Conservation (phyloP, 2,888 invertebrate genomes). For the Drosophila neutralis region DNA sequence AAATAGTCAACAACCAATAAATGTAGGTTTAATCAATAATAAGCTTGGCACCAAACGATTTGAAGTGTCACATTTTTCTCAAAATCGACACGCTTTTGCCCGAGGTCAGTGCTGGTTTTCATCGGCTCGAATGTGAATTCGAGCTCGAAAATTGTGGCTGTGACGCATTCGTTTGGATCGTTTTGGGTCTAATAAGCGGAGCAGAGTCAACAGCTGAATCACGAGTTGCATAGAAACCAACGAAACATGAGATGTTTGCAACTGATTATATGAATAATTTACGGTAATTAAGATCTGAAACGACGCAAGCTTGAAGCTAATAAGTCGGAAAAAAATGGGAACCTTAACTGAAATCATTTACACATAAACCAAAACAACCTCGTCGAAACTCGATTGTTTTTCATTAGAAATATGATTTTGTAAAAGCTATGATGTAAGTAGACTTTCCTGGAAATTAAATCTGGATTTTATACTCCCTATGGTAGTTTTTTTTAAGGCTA, state of each 20-base stretch:
- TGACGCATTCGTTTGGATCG: constrained; percentile 34
- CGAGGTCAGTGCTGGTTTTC: constrained; percentile 62
- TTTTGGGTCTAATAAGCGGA: constrained; percentile 30
- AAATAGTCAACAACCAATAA: constrained; percentile 23
- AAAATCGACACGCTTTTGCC: constrained; percentile 45
- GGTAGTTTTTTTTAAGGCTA: background rate
- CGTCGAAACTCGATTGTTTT: constrained; percentile 1
- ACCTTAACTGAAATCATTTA: constrained; percentile 5
- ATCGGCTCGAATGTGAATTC: constrained; percentile 11
- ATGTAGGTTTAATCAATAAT: constrained; percentile 12
- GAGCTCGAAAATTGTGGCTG: constrained; percentile 12
- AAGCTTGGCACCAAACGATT: background rate
- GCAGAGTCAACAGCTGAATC: constrained; percentile 39
- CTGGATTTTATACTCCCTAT: background rate
- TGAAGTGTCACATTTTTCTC: constrained; percentile 13
- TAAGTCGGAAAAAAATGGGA: constrained; percentile 4
- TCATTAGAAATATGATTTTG: constrained; percentile 8
- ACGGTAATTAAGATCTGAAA: constrained; percentile 32
- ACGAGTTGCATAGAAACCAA: constrained; percentile 19
- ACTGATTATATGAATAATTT: constrained; percentile 39
- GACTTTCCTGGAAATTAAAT: background rate
- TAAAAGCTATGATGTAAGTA: background rate
- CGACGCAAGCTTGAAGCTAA: constrained; percentile 1
- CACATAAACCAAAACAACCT: background rate
- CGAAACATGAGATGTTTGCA: background rate